Percentiles rank a stretch among this genome's conserved stretches.
Conservation (phyloP, 1,140 invertebrate species). For the Pseudomyrmex gracilis region DNA sequence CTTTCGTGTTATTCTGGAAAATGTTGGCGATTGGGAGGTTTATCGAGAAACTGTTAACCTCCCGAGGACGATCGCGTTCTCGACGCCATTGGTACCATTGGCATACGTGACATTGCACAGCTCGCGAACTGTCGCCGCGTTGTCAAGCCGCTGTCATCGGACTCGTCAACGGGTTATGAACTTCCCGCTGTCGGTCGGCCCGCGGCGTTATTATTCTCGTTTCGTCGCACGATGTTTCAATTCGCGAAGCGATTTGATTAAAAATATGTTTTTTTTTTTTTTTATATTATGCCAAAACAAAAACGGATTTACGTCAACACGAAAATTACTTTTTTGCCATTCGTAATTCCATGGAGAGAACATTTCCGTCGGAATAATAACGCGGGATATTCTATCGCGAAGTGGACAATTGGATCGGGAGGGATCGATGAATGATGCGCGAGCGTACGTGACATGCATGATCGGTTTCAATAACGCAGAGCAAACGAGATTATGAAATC, state of each 20-base stretch:
- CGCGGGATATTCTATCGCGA: conserved; percentile 36
- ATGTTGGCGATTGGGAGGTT: conserved; percentile 53
- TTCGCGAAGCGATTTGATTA: neutral
- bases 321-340: conserved; percentile 12
- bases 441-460: conserved; percentile 55
- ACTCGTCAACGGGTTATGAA: neutral
- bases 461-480: conserved; percentile 38
- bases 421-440: conserved; percentile 38
- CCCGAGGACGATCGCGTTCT: conserved; percentile 37
- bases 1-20: conserved; percentile 56
- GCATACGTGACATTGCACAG: neutral
- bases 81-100: neutral
- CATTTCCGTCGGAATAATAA: conserved; percentile 26
- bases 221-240: neutral
- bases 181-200: neutral
- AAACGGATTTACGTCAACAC: neutral
- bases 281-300: neutral
- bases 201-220: neutral
- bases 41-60: conserved; percentile 63
- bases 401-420: conserved; percentile 44
- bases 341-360: neutral
- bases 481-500: conserved; percentile 57
- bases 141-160: neutral
- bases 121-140: neutral
- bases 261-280: too few relatives aligned